These are phyloP conservation scores for Eremobia ochroleuca DNA, from an alignment of 2,888 invertebrate species.

Conservation along the genomic window DNA sequence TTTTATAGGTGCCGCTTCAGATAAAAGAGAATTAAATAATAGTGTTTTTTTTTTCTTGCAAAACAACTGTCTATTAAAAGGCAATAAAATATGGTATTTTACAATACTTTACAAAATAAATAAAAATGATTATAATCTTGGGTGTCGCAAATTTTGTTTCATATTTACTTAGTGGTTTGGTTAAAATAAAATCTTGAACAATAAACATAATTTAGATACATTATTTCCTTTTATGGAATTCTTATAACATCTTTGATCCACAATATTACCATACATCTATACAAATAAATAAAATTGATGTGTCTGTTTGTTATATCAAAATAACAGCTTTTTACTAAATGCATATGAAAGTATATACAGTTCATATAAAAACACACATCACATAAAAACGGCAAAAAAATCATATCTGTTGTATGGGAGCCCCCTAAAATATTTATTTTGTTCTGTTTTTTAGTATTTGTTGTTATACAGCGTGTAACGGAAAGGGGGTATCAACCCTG, in stretches of 20 bases:
- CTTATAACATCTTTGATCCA: not conserved
- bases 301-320: not conserved
- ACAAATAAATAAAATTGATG: not conserved
- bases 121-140: constrained; percentile 28
- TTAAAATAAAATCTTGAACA: constrained; percentile 23
- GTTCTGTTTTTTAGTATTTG: too few relatives aligned
- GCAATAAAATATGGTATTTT: constrained; percentile 48
- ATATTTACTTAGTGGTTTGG: not conserved
- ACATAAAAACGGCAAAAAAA: too few relatives aligned
- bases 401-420: too few relatives aligned
- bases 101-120: not conserved
- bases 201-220: constrained; percentile 16
- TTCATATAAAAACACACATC: too few relatives aligned
- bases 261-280: not conserved
- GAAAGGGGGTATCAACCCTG: too few relatives aligned
- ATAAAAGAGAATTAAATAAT: constrained; percentile 40
- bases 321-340: not conserved
- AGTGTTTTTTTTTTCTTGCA: constrained; percentile 15
- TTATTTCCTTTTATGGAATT: constrained; percentile 9
- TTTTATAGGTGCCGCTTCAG: constrained; percentile 49
- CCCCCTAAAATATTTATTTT: too few relatives aligned
- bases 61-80: constrained; percentile 50
- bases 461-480: too few relatives aligned
- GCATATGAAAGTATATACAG: not conserved
- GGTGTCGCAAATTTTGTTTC: constrained; percentile 19